Evolutionary conservation across 2,797 vertebrate species (phyloP), one percentile per base, ranked within the genome.

Genomic region (Microcaecilia unicolor): DNA sequence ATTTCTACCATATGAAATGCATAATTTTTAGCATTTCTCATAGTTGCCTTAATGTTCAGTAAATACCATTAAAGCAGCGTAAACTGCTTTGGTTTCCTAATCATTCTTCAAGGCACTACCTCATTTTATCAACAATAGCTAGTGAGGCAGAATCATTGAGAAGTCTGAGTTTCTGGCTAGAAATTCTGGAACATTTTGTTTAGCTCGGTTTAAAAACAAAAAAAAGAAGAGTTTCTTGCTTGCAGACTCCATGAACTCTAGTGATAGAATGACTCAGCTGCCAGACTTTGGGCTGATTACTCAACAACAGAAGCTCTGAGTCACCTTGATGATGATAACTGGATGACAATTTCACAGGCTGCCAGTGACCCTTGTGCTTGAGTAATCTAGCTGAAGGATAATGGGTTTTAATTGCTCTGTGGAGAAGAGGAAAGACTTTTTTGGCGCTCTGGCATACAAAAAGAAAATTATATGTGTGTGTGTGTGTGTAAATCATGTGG

Each of bases 381-480:
- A 55, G 21, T 30, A 24, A 30, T 17, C 33, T 55, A 35, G 40
- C 20, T 48, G 41, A 57, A 58, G 42, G 39, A 21, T 51, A 64
- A 66, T 48, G 25, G 30, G 28, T 15, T 51, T 55, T 66, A 61
- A 67, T 61, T 64, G 59, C 43, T 50, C 33, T 64, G 64, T 50
- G 25, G 25, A 55, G 35, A 25, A 37, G 30, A 25, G 29, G 29
- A 25, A 17, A 18, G 24, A 4, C 31, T 22, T 25, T 37, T 26
- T 40, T 22, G 6, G 11, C 8, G 25, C 15, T 6, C 8, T 34
- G 21, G 27, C 20, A 16, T 41, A 11, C 20, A 41, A 51, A 15
- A 29, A 29, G 12, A 30, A 44, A 40, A 38, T 4, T n/a, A 10
- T 13, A n/a, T n/a, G n/a, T n/a, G n/a, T 31, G 44, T 51, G 35